Evolutionary conservation across 2,797 vertebrate genomes (phyloP).

Genomic region (Octomys mimax): DNA sequence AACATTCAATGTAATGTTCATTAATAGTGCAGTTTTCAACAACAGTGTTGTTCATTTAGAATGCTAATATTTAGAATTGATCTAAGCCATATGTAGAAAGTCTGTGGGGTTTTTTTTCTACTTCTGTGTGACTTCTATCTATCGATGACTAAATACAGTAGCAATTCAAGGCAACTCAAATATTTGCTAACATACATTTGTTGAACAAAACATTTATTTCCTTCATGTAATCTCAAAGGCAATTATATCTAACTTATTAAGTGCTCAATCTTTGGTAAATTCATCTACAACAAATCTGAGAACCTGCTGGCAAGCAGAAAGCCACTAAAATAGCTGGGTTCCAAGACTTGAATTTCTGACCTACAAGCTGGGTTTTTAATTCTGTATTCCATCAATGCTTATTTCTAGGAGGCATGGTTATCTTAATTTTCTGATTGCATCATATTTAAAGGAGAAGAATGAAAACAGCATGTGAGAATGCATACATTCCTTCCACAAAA

Average conservation of each 20-base stretch:
- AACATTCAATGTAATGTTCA: not conserved
- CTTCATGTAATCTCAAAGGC: not conserved
- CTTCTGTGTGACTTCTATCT: not conserved
- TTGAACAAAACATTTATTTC: slow-evolving; percentile 13
- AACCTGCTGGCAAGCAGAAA: not conserved
- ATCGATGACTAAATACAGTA: slow-evolving; percentile 11
- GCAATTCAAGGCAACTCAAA: not conserved
- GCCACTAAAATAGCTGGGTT: not conserved
- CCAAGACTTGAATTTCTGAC: not conserved
- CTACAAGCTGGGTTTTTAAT: not conserved
- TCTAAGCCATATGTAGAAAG: not conserved
- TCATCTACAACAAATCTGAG: slow-evolving; percentile 24
- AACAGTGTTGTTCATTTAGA: not conserved
- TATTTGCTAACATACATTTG: not conserved
- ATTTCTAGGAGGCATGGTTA: not conserved
- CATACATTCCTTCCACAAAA: not conserved
- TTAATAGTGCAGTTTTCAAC: slow-evolving; percentile 20
- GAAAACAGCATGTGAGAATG: slow-evolving; percentile 37
- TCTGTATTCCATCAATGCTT: not conserved
- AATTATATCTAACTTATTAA: not conserved
- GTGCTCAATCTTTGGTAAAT: not conserved
- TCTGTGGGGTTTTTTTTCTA: not conserved
- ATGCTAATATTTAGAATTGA: not conserved
- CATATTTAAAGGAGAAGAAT: not conserved
- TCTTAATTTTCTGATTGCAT: not conserved